Evolutionary conservation across 2,888 invertebrate genomes (phyloP).

Genomic region (Coelinius sp.): DNA sequence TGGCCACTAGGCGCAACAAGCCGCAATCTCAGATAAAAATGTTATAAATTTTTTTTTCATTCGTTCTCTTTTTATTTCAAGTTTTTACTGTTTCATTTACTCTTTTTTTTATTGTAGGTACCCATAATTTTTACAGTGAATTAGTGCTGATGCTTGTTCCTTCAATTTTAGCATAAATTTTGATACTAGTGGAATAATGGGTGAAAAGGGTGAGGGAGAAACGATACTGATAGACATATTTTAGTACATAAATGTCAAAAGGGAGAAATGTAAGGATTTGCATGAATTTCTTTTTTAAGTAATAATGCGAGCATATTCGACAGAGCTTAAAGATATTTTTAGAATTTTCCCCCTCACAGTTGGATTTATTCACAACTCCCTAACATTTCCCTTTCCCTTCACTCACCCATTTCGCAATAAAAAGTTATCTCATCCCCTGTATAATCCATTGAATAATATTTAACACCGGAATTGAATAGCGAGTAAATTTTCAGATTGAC

Average conservation of each 20-base stretch:
- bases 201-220: too few relatives aligned
- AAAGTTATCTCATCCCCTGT: slow-evolving; percentile 1
- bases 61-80: slow-evolving; percentile 5
- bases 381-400: too few relatives aligned
- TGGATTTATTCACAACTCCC: too few relatives aligned
- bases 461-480: not conserved
- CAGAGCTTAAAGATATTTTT: too few relatives aligned
- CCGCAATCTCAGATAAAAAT: not conserved
- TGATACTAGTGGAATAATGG: not conserved
- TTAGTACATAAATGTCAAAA: too few relatives aligned
- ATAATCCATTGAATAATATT: not conserved
- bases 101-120: too few relatives aligned
- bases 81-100: too few relatives aligned
- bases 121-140: not conserved
- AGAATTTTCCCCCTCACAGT: too few relatives aligned
- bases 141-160: not conserved
- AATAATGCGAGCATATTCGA: too few relatives aligned
- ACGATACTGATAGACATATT: too few relatives aligned
- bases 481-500: slow-evolving; percentile 7
- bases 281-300: too few relatives aligned
- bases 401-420: slow-evolving; percentile 2
- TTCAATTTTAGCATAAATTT: not conserved
- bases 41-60: slow-evolving; percentile 3
- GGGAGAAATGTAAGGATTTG: too few relatives aligned
- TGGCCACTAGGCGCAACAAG: slow-evolving; percentile 2